Evolutionary conservation across 2,797 vertebrate species (phyloP), one percentile per base, ranked within the genome.

Genomic region (Scolopax bukidnonensis): DNA sequence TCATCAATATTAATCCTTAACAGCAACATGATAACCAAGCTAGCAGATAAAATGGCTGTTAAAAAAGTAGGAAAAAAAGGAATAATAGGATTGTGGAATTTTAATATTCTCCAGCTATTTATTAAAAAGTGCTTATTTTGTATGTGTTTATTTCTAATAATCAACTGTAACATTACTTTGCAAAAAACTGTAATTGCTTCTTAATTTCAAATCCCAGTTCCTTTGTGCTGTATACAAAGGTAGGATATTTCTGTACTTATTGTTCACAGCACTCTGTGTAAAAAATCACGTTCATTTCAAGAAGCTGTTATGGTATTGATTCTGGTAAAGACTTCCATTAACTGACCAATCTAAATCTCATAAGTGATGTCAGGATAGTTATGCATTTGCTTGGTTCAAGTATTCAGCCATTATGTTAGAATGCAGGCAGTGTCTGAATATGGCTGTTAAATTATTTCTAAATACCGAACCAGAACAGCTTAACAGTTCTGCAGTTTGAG

Each of bases 271-370:
- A 84, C 97, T 97, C 97, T 94, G 96, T 97, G 97, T 98, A 98
- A 98, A 98, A 98, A 98, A 97, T 97, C 97, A 98, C 97, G 97
- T 98, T 98, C 98, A 98, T 98, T 98, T 98, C 98, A 98, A 98
- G 98, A 98, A 98, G 98, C 98, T 98, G 98, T 98, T 98, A 98
- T 98, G 98, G 98, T 98, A 98, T 98, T 98, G 98, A 98, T 98
- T 98, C 98, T 98, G 98, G 98, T 98, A 98, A 98, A 98, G 98
- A 98, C 98, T 98, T 98, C 98, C 98, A 98, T 98, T 98, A 98
- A 98, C 98, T 98, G 98, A 98, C 98, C 98, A 98, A 98, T 98
- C 98, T 98, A 98, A 98, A 98, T 98, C 98, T 98, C 98, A 98
- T 98, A 98, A 98, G 98, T 98, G 98, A 98, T 98, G 98, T 98